A percentile compares a stretch with the other conserved stretches of the same genome.
Evolutionary conservation across 2,888 invertebrate species (phyloP).

Genomic region (Hirudinaria manillensis): DNA sequence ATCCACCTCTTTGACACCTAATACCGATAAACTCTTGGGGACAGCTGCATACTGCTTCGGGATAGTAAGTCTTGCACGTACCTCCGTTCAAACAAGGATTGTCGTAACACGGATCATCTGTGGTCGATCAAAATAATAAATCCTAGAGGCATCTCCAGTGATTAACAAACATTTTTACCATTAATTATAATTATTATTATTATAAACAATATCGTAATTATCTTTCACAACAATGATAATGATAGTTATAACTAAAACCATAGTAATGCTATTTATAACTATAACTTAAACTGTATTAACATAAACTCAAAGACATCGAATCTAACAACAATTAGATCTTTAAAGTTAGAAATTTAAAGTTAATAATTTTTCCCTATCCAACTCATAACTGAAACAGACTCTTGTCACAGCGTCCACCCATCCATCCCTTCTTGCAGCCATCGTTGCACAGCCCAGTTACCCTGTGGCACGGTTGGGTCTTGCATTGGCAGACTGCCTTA

Average conservation of each 20-base stretch:
- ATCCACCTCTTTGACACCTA: not conserved
- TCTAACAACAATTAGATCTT: too few species aligned
- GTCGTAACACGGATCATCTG: not conserved
- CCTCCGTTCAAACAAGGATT: not conserved
- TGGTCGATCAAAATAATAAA: not conserved
- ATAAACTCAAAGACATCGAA: too few species aligned
- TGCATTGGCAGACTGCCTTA: not conserved
- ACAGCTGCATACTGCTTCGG: not conserved
- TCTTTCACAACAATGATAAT: too few species aligned
- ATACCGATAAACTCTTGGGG: not conserved
- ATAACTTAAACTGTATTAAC: too few species aligned
- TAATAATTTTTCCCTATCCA: too few species aligned
- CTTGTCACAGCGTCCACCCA: slow-evolving; percentile 8
- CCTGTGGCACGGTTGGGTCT: not conserved
- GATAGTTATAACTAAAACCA: too few species aligned
- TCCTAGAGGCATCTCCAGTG: too few species aligned
- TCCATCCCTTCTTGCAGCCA: slow-evolving; percentile 2
- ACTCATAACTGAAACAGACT: not conserved
- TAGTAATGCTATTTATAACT: too few species aligned
- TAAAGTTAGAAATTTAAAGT: too few species aligned
- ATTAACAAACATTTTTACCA: too few species aligned
- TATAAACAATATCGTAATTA: too few species aligned
- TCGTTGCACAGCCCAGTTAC: not conserved
- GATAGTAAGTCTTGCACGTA: slow-evolving; percentile 6
- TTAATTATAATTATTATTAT: too few species aligned